A percentile compares a stretch with the other conserved stretches of the same genome.
phyloP scores from a whole-genome alignment of 2,797 vertebrate species.

The Atherinosoma microstoma region DNA sequence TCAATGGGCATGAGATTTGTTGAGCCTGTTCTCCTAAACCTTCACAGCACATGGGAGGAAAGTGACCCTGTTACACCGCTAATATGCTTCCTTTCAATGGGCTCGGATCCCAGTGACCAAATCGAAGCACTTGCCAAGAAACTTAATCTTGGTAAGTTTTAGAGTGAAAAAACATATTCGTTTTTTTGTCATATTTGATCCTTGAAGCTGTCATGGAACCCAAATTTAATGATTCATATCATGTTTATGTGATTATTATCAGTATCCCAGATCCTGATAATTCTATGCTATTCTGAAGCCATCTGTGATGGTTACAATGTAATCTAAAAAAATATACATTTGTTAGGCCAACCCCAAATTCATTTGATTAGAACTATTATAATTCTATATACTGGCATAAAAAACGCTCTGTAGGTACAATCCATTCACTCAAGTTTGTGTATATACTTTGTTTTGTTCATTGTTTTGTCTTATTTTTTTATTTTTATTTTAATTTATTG shows the following conservation, averaged over 20 bases:
- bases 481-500: background rate
- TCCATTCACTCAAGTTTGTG: background rate
- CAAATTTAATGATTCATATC: too few relatives aligned
- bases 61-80: slow-evolving; percentile 85
- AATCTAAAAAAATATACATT: background rate
- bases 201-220: too few relatives aligned
- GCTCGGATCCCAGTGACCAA: slow-evolving; percentile 87
- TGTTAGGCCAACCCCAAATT: background rate
- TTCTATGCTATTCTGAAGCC: background rate
- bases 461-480: too few relatives aligned
- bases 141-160: slow-evolving; percentile 81
- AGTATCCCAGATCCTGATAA: background rate
- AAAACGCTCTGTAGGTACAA: background rate
- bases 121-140: slow-evolving; percentile 86
- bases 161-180: background rate
- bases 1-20: slow-evolving; percentile 84
- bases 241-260: background rate
- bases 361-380: background rate
- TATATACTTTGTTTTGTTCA: background rate
- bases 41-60: slow-evolving; percentile 87
- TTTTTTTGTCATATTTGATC: background rate
- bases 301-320: background rate
- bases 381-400: background rate
- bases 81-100: slow-evolving; percentile 90
- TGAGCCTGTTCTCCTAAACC: slow-evolving; percentile 87